Conservation (phyloP, 2,113 vertebrate species). For the Microcebus jonahi region DNA sequence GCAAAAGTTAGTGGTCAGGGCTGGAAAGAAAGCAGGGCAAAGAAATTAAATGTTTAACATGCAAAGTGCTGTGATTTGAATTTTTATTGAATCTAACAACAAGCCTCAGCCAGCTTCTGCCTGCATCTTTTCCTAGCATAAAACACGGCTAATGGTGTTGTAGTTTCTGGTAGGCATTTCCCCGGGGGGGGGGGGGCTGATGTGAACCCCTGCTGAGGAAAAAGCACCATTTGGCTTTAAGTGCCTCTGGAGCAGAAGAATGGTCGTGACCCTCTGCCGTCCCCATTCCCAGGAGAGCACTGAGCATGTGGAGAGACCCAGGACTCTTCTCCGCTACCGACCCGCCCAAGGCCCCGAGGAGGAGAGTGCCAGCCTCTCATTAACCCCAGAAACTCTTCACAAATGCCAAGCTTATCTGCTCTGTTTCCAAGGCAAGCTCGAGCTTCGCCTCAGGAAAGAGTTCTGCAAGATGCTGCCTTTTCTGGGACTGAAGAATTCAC, state of each 20-base stretch:
- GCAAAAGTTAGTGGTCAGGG: neutral
- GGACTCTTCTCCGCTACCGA: neutral
- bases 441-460: neutral
- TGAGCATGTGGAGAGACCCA: neutral
- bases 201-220: neutral
- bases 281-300: neutral
- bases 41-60: neutral
- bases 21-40: neutral
- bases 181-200: neutral
- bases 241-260: neutral
- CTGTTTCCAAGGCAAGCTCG: neutral
- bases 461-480: neutral
- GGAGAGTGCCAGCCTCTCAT: neutral
- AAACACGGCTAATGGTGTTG: neutral
- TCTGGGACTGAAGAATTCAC: neutral
- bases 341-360: too few species aligned
- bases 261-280: rapidly evolving
- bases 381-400: neutral
- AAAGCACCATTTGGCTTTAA: neutral
- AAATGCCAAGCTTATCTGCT: neutral
- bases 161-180: neutral
- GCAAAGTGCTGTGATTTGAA: neutral
- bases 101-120: neutral
- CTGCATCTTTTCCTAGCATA: neutral
- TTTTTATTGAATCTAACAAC: neutral